Percentiles rank a stretch among this genome's conserved stretches.
These are phyloP conservation scores for Pasiphila rectangulata DNA, from an alignment of 2,888 invertebrate species.

Conservation along the genomic window DNA sequence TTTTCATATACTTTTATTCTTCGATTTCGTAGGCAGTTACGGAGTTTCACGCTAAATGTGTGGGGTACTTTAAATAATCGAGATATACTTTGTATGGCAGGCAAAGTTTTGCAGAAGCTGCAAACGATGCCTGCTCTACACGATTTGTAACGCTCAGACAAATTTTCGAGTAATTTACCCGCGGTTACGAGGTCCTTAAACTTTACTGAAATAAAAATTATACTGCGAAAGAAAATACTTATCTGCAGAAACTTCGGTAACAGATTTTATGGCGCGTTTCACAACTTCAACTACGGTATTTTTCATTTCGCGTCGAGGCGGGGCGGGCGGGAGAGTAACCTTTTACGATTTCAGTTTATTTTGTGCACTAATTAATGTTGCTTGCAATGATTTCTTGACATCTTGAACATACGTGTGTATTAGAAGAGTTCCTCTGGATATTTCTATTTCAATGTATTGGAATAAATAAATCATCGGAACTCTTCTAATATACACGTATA, in stretches of 20 bases:
- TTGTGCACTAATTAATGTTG: too few relatives aligned
- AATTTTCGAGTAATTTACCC: constrained; percentile 37
- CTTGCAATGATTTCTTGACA: too few relatives aligned
- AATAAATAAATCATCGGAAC: too few relatives aligned
- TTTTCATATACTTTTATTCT: constrained; percentile 46
- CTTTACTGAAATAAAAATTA: constrained; percentile 39
- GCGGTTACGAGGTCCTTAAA: constrained; percentile 33
- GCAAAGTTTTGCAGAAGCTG: constrained; percentile 25
- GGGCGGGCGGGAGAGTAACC: constrained; percentile 33
- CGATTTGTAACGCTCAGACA: constrained; percentile 34
- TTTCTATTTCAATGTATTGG: too few relatives aligned
- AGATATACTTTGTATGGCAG: constrained; percentile 21
- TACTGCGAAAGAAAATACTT: constrained; percentile 41
- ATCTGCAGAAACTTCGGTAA: constrained; percentile 37
- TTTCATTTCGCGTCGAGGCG: constrained; percentile 47
- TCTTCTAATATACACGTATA: too few relatives aligned
- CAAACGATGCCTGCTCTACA: constrained; percentile 29
- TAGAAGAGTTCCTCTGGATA: too few relatives aligned
- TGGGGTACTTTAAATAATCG: constrained; percentile 27
- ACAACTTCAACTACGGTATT: constrained; percentile 46
- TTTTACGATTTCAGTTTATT: constrained; percentile 41
- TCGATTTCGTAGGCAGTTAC: constrained; percentile 28
- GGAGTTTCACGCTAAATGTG: constrained; percentile 25
- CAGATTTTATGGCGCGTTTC: constrained; percentile 53
- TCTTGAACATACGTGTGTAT: too few relatives aligned